These are phyloP conservation scores for Zaprionus kolodkinae DNA, from an alignment of 1,140 invertebrate species.

Conservation along the genomic window DNA sequence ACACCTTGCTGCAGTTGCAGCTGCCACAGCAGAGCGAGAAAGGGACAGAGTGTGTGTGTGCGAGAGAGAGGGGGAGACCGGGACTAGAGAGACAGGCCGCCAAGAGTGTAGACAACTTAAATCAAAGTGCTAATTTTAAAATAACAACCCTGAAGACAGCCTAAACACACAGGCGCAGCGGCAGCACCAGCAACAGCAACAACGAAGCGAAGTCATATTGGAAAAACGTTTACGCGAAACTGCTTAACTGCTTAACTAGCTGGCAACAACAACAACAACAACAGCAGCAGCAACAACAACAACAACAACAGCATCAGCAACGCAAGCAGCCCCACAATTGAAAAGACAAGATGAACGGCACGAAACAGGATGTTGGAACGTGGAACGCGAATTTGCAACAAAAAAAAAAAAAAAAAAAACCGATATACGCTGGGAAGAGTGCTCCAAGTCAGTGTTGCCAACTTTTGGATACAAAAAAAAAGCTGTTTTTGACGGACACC, in stretches of 20 bases:
- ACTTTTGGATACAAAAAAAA: no score
- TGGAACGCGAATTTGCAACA: constrained; percentile 76
- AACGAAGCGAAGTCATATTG: constrained; percentile 65
- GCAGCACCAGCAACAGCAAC: constrained; percentile 25
- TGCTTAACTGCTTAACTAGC: constrained; percentile 81
- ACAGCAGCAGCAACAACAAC: constrained; percentile 26
- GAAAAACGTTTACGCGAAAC: constrained; percentile 80
- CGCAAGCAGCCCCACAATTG: constrained; percentile 67
- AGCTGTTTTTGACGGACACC: no score
- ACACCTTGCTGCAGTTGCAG: constrained; percentile 58
- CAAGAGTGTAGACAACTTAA: constrained; percentile 81
- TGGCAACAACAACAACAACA: constrained; percentile 67
- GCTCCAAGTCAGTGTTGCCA: background rate
- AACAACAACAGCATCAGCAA: constrained; percentile 28
- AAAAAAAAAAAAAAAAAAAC: constrained; percentile 34
- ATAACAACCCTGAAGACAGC: constrained; percentile 80
- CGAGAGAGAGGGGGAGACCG: background rate
- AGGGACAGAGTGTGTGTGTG: background rate
- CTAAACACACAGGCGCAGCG: constrained; percentile 73
- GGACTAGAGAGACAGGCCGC: constrained; percentile 72
- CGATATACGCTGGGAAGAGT: constrained; percentile 32
- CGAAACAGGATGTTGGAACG: constrained; percentile 81
- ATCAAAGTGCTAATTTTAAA: constrained; percentile 83
- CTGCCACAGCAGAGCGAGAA: constrained; percentile 25
- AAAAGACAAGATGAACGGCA: constrained; percentile 81